Percentiles rank a stretch among this genome's conserved stretches.
phyloP scores from a whole-genome alignment of 37 sponge, comb jelly and placozoan genomes.

The Beroe forskalii region DNA sequence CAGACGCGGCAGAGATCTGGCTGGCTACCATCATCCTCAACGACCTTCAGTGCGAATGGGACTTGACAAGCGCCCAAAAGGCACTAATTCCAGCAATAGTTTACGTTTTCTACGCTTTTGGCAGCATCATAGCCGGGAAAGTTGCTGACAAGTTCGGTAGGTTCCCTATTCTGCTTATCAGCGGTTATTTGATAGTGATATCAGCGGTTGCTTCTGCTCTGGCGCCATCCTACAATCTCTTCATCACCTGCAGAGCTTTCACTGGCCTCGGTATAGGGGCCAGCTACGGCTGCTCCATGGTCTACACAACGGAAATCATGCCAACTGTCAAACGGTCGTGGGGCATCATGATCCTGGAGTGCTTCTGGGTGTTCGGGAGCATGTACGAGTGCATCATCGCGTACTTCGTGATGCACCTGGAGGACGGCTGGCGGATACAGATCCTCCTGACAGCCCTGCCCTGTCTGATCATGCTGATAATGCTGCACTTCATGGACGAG shows the following conservation, averaged over 20 bases:
- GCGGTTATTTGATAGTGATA: not conserved
- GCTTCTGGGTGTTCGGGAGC: not conserved
- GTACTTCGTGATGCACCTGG: slow-evolving; percentile 10
- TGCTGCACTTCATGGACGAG: slow-evolving; percentile 60
- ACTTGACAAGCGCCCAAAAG: slow-evolving; percentile 1
- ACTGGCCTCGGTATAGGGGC: slow-evolving; percentile 36
- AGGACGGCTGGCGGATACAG: slow-evolving; percentile 35
- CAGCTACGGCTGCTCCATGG: slow-evolving; percentile 50
- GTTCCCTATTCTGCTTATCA: not conserved
- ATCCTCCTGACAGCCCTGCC: slow-evolving; percentile 47
- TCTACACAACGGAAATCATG: slow-evolving; percentile 28
- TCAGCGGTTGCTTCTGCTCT: slow-evolving; percentile 41
- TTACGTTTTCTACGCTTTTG: slow-evolving; percentile 44
- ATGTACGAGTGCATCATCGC: slow-evolving; percentile 44
- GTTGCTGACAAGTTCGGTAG: slow-evolving; percentile 30
- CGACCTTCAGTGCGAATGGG: slow-evolving; percentile 44
- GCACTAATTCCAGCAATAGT: slow-evolving; percentile 45
- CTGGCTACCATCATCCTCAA: slow-evolving; percentile 35
- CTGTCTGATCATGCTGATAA: not conserved
- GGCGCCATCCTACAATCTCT: slow-evolving; percentile 10
- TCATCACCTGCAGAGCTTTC: slow-evolving; percentile 7
- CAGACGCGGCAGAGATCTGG: slow-evolving; percentile 46
- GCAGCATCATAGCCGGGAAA: slow-evolving; percentile 12
- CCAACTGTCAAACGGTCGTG: slow-evolving; percentile 26
- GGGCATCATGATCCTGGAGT: slow-evolving; percentile 15